Base-by-base conservation (phyloP, 64 coral and sea anemone genomes). In the Hydrozoanthus tunicans region DNA sequence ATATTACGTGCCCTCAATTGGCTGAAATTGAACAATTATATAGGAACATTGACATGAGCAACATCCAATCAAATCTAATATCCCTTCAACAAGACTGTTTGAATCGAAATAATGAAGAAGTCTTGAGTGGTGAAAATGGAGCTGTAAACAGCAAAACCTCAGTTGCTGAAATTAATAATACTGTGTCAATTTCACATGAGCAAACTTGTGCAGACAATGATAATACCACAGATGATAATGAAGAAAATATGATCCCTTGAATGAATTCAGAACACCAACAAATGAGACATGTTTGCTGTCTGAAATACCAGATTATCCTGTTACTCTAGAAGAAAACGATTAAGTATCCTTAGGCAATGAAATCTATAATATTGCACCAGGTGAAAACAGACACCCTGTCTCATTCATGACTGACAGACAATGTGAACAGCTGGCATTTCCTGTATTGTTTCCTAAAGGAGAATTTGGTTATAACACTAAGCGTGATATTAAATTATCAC, bases 251-350 rank as follows among this genome's bases (percentile, higher is more conserved):
- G 80, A 92, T 59, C 91, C 73, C 54, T 65, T 93, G 51, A 93
- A 89, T 93, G 92, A 89, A 25, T 80, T 73, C 52, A 89, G 85
- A 64, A 51, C 84, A 74, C 63, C 85, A 32, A 71, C 74, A 89
- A 80, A 90, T 93, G 92, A 93, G n/a, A 93, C 85, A 93, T 93
- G 92, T 58, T 81, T 90, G 71, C 92, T 89, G 77, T 93, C 92
- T 51, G 65, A 89, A 17, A 59, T 56, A 77, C 15, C 32, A 73
- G 27, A 89, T 23, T 73, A 57, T 20, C 67, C 78, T 80, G 43
- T 80, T 58, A 80, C 7, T 80, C 6, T 80, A n/a, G 51, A 80
- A 80, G 64, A 67, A 20, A 20, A 20, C 20, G 20, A 20, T 20
- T 20, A 20, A 20, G 20, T 20, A 20, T 20, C 20, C 20, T 20